Percentiles rank a stretch among this genome's conserved stretches.
Conservation (phyloP, 2,797 vertebrate species). For the Brachyrhaphis roseni region DNA sequence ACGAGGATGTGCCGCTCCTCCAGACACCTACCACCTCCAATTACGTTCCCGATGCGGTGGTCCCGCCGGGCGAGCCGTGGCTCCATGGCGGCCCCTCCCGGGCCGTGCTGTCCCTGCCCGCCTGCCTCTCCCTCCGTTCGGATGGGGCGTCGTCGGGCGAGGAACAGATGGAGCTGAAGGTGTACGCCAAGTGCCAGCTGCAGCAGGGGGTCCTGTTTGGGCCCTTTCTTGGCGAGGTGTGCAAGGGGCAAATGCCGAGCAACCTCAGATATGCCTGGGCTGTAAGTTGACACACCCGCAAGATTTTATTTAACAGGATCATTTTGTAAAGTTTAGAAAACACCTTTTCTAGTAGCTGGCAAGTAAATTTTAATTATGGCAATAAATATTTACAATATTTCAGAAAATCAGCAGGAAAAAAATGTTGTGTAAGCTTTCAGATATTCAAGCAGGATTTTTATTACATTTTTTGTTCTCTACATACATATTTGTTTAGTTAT, state of each 20-base stretch:
- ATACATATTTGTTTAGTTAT: not conserved
- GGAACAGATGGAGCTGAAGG: conserved; percentile 58
- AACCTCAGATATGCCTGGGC: conserved; percentile 76
- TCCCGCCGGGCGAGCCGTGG: conserved; percentile 70
- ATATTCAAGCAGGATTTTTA: not conserved
- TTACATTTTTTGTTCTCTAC: not conserved
- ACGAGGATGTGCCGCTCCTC: conserved; percentile 52
- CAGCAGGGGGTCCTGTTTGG: conserved; percentile 72
- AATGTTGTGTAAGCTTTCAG: not conserved
- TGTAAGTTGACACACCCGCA: conserved; percentile 56
- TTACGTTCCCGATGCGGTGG: conserved; percentile 67
- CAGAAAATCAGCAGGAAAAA: not conserved
- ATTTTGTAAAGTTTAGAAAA: not conserved
- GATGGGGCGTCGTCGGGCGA: conserved; percentile 36
- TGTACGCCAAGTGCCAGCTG: conserved; percentile 69
- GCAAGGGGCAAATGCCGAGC: conserved; percentile 56
- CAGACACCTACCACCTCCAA: conserved; percentile 57
- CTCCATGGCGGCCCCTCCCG: conserved; percentile 65
- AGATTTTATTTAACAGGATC: not conserved
- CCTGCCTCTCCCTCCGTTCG: conserved; percentile 64
- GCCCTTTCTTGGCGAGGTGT: conserved; percentile 74
- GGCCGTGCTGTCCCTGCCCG: conserved; percentile 74
- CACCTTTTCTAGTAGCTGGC: not conserved
- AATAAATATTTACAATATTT: not conserved
- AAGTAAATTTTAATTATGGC: not conserved